These are phyloP conservation scores for Enteromius trimaculatus DNA, from an alignment of 2,797 vertebrate genomes.

Conservation along the genomic window DNA sequence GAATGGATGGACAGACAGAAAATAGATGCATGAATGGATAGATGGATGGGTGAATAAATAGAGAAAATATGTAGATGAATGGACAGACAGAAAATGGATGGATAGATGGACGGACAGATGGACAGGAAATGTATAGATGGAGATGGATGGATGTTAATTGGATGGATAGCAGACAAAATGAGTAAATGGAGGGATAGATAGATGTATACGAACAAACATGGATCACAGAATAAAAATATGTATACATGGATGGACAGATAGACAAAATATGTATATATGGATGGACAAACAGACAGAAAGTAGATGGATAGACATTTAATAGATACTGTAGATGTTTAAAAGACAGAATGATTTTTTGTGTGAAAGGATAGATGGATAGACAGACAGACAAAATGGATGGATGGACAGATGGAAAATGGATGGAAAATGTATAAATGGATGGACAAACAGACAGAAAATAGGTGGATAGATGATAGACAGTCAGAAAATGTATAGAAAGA, in stretches of 20 bases:
- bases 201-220: too few species aligned
- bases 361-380: background rate
- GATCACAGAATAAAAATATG: too few species aligned
- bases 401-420: background rate
- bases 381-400: background rate
- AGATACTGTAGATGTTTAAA: too few species aligned
- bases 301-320: too few species aligned
- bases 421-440: background rate
- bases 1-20: background rate
- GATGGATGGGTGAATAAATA: accelerated
- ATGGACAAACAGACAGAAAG: too few species aligned
- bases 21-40: accelerated
- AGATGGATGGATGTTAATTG: background rate
- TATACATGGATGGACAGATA: too few species aligned
- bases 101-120: background rate
- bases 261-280: background rate
- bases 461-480: too few species aligned
- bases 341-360: too few species aligned
- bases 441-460: too few species aligned
- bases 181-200: background rate
- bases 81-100: background rate
- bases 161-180: background rate
- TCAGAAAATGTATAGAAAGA: background rate
- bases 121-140: background rate
- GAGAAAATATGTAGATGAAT: accelerated